Conservation (phyloP, 2,888 invertebrate species). For the Gordius sp. region DNA sequence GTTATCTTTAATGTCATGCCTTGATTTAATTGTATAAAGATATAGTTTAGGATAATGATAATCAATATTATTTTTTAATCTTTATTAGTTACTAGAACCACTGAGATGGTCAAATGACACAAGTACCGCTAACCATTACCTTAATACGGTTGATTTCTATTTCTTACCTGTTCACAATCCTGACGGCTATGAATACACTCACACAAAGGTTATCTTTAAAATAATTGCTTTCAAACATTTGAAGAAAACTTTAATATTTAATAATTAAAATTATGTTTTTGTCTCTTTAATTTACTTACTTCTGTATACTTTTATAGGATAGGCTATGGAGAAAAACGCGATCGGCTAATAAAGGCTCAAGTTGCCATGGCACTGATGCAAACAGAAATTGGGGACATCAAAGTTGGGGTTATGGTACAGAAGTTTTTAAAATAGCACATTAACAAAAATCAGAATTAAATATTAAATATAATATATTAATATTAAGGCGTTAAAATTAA, state of each 20-base stretch:
- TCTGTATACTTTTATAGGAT: background rate
- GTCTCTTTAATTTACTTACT: background rate
- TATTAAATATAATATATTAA: no score
- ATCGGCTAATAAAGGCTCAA: background rate
- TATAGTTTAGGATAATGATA: no score
- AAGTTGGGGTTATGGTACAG: background rate
- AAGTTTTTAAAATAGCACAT: no score
- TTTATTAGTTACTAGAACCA: background rate
- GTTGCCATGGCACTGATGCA: background rate
- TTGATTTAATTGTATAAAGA: no score
- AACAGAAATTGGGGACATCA: constrained; percentile 8
- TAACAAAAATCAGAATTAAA: no score
- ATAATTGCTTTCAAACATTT: background rate
- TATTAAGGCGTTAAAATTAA: no score
- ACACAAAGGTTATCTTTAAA: constrained; percentile 11
- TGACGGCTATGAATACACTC: constrained; percentile 16
- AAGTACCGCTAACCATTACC: background rate
- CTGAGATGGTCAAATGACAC: constrained; percentile 5
- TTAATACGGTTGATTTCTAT: background rate
- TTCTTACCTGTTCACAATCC: constrained; percentile 4
- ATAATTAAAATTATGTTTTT: background rate
- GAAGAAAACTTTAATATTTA: background rate
- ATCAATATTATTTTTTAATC: no score
- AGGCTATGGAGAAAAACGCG: constrained; percentile 7
- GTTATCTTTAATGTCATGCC: no score